Evolutionary conservation across 2,888 invertebrate species (phyloP), one percentile per base, ranked within the genome.

Genomic region (Nemotelus nigrinus): DNA sequence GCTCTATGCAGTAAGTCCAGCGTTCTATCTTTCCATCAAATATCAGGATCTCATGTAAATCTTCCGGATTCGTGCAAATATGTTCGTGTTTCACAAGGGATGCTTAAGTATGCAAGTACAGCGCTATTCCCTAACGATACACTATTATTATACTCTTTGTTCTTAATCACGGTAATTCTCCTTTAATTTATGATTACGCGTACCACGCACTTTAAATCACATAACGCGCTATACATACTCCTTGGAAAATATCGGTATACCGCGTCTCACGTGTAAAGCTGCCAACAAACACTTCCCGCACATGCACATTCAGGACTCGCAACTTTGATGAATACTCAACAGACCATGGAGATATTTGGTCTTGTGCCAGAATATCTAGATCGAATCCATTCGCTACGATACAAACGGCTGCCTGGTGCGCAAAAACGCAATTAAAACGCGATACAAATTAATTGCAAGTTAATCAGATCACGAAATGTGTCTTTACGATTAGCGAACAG

Each of bases 351-450:
- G 41, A 41, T 43, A 60, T 39, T 10, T 7, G 60, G 3, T 41
- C 39, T 60, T 41, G 41, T 25, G 3, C 7, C 60, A 25, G 25
- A 25, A 39, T 60, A 7, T 43, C 7, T 7, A 4, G 39, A 60
- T 60, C 39, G n/a, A 39, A 60, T 60, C 60, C 60, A 41, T 39
- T 3, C 60, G 3, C 60, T 25, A 25, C 25, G 25, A 25, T 25
- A 25, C 25, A 25, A 25, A 65, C 48, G 68, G 39, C 68, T 39
- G 8, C 50, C 39, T 50, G 55, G 44, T n/a, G 43, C 55, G 70
- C 70, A n/a, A 71, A 71, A 71, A 41, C 55, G 70, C 55, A 55
- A 68, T 71, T 71, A 71, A 71, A 71, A 71, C 57, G 70, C 70
- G 55, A 71, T 71, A 55, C 41, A 71, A 71, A 71, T 71, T 71